A percentile compares a stretch with the other conserved stretches of the same genome.
Evolutionary conservation across 2,113 vertebrate genomes (phyloP).

Genomic region (Cricetomys ansorgei): DNA sequence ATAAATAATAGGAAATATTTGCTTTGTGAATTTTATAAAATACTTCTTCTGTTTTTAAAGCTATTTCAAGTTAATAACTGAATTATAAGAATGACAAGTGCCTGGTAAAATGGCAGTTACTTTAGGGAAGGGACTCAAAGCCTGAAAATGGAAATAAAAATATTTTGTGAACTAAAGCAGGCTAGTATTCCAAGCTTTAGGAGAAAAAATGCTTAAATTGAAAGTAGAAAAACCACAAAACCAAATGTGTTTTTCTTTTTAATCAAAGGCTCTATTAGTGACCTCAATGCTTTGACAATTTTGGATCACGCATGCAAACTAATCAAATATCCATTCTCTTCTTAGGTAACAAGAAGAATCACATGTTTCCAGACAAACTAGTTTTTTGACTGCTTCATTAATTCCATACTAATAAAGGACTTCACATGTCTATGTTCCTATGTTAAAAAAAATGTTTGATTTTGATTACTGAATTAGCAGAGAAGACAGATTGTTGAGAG

Average conservation of each 20-base stretch:
- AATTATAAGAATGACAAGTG: constrained; percentile 50
- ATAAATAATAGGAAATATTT: constrained; percentile 35
- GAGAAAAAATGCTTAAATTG: constrained; percentile 69
- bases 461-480: constrained; percentile 59
- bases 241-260: constrained; percentile 46
- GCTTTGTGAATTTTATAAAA: constrained; percentile 3
- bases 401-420: constrained; percentile 76
- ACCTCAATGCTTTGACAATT: constrained; percentile 90
- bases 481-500: constrained; percentile 75
- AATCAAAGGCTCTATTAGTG: constrained; percentile 81
- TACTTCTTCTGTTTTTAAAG: constrained; percentile 34
- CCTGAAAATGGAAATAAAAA: constrained; percentile 66
- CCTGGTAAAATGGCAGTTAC: constrained; percentile 57
- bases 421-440: constrained; percentile 20
- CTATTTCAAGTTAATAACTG: constrained; percentile 57
- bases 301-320: constrained; percentile 90
- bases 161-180: constrained; percentile 44
- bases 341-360: constrained; percentile 84
- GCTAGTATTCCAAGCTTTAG: not conserved
- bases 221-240: constrained; percentile 71
- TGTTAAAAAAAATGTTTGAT: constrained; percentile 39
- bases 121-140: constrained; percentile 69
- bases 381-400: constrained; percentile 81
- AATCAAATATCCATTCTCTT: constrained; percentile 83
- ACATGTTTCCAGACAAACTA: constrained; percentile 84